Evolutionary conservation across 2,888 invertebrate genomes (phyloP).

Genomic region (Hydrotaea cyrtoneurina): DNA sequence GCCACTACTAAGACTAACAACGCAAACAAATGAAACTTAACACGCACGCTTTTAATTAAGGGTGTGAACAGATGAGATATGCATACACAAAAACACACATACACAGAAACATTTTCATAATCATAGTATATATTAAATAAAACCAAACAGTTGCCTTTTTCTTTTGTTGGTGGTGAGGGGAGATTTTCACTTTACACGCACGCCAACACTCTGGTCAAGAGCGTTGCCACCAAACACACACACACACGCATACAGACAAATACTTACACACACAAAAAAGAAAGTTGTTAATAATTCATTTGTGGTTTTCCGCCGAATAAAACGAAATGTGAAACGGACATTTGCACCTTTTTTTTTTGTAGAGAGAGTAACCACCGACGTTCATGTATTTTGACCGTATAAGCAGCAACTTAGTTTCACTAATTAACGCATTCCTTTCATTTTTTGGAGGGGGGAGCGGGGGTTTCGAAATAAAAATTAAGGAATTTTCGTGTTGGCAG

Average conservation of each 20-base stretch:
- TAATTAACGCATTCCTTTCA: constrained; percentile 48
- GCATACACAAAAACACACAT: constrained; percentile 55
- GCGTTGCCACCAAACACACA: constrained; percentile 40
- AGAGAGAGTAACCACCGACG: neutral
- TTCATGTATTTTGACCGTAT: constrained; percentile 29
- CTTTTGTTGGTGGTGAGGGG: neutral
- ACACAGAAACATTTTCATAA: neutral
- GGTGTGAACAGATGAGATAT: constrained; percentile 78
- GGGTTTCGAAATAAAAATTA: constrained; percentile 22
- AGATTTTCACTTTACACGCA: constrained; percentile 38
- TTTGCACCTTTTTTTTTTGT: constrained; percentile 41
- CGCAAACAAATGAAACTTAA: constrained; percentile 67
- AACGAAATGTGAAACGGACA: constrained; percentile 61
- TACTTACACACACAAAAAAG: constrained; percentile 68
- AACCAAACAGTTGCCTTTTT: constrained; percentile 2
- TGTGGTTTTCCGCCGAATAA: constrained; percentile 72
- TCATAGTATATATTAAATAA: constrained; percentile 48
- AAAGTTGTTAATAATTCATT: constrained; percentile 76
- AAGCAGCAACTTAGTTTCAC: constrained; percentile 38
- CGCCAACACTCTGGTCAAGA: constrained; percentile 40
- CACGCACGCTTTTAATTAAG: constrained; percentile 75
- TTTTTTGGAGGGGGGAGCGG: constrained; percentile 13
- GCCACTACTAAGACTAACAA: neutral
- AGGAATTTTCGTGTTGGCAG: constrained; percentile 30
- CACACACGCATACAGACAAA: no score